These are phyloP conservation scores for Pseudocheirus occidentalis DNA, from an alignment of 2,797 vertebrate species.

Conservation along the genomic window DNA sequence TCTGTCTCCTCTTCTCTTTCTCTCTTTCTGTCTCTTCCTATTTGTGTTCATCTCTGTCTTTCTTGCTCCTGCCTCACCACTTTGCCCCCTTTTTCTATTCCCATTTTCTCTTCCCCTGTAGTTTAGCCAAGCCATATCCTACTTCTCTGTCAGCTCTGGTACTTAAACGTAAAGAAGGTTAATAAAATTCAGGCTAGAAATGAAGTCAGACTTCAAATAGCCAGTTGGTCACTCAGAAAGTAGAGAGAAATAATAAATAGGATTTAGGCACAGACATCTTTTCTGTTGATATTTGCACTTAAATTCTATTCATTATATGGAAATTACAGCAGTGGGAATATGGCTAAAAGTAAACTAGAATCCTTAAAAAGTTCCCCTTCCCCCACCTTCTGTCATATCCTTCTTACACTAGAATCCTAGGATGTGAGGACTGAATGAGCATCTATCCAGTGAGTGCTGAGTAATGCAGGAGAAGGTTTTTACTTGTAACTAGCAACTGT, in stretches of 20 bases:
- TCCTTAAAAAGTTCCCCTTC: not conserved
- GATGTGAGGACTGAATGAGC: too few relatives aligned
- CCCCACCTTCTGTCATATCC: accelerated
- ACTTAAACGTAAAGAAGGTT: not conserved
- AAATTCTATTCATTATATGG: not conserved
- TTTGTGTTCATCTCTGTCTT: not conserved
- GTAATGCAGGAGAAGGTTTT: accelerated
- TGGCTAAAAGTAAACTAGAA: not conserved
- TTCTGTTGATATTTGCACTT: not conserved
- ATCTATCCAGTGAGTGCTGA: not conserved
- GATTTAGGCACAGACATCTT: not conserved
- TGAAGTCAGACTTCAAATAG: not conserved
- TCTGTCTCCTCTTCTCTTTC: not conserved
- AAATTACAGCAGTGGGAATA: accelerated
- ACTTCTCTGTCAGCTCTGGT: too few relatives aligned
- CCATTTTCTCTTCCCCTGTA: not conserved
- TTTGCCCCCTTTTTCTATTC: not conserved
- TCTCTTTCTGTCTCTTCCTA: accelerated
- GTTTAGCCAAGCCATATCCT: not conserved
- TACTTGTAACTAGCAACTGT: not conserved
- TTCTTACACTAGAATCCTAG: not conserved
- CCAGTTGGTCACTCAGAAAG: not conserved
- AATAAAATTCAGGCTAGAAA: accelerated
- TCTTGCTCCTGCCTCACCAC: not conserved
- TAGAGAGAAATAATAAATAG: not conserved